These are phyloP conservation scores for Trachelus troglodyta DNA, from an alignment of 2,888 invertebrate species.

Conservation along the genomic window DNA sequence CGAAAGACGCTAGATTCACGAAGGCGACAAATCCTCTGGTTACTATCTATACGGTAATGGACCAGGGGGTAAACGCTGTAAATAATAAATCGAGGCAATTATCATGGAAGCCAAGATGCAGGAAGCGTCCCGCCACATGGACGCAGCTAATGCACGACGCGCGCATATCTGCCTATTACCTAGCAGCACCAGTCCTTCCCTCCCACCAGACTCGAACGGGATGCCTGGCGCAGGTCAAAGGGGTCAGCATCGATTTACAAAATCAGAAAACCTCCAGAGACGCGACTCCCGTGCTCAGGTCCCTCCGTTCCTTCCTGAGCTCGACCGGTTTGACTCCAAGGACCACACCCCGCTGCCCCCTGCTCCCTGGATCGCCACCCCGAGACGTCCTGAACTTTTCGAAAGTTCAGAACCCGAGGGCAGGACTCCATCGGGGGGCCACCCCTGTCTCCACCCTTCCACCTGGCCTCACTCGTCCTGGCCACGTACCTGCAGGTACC, in stretches of 20 bases:
- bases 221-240: conserved; percentile 18
- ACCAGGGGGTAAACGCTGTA: neutral
- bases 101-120: conserved; percentile 9
- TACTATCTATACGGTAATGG: neutral
- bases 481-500: conserved; percentile 33
- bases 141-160: conserved; percentile 11
- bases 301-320: neutral
- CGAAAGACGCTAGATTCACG: neutral
- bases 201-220: neutral
- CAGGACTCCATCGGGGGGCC: neutral
- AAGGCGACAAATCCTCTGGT: neutral
- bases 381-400: neutral
- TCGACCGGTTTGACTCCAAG: conserved; percentile 24
- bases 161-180: conserved; percentile 20
- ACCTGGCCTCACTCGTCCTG: neutral
- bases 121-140: conserved; percentile 6
- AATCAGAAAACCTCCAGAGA: conserved; percentile 26
- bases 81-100: conserved; percentile 13
- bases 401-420: neutral
- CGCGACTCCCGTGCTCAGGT: conserved; percentile 21
- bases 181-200: conserved; percentile 15
- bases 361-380: neutral
- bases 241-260: conserved; percentile 32
- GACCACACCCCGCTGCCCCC: conserved; percentile 14
- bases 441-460: conserved; percentile 16